phyloP scores from a whole-genome alignment of 1,140 invertebrate genomes.

The Catajapyx aquilonaris region DNA sequence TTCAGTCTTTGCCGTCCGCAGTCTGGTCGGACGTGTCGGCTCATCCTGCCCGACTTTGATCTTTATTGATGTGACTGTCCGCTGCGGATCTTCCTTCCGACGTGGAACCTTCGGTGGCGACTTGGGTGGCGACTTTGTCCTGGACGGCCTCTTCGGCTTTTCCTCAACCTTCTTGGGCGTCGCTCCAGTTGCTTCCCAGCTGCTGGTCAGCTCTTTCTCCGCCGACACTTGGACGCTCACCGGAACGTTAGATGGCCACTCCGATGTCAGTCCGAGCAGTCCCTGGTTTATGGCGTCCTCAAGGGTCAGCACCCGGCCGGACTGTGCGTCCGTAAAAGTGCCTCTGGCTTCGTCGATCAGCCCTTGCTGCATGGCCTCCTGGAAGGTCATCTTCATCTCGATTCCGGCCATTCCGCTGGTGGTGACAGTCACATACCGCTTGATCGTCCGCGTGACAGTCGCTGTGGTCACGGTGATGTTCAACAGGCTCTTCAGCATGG shows the following conservation, averaged over 20 bases:
- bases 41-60: not conserved
- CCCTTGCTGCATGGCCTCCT: constrained; percentile 49
- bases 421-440: constrained; percentile 50
- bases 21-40: not conserved
- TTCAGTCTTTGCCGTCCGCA: not conserved
- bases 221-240: not conserved
- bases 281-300: constrained; percentile 59
- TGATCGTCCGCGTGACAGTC: constrained; percentile 59
- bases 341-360: constrained; percentile 55
- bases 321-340: constrained; percentile 57
- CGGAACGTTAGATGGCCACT: constrained; percentile 5
- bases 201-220: not conserved
- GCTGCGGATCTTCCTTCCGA: not conserved
- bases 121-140: not conserved
- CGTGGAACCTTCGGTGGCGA: not conserved
- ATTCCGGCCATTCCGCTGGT: no score
- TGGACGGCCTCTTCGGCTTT: not conserved
- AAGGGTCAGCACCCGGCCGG: constrained; percentile 48
- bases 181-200: not conserved
- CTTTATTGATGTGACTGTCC: not conserved
- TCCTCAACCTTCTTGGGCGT: not conserved
- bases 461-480: constrained; percentile 68
- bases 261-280: constrained; percentile 20
- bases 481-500: constrained; percentile 55
- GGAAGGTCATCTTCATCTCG: constrained; percentile 42